Percentiles rank a stretch among this genome's conserved stretches.
phyloP scores from a whole-genome alignment of 2,888 invertebrate genomes.

The Apoda limacodes region DNA sequence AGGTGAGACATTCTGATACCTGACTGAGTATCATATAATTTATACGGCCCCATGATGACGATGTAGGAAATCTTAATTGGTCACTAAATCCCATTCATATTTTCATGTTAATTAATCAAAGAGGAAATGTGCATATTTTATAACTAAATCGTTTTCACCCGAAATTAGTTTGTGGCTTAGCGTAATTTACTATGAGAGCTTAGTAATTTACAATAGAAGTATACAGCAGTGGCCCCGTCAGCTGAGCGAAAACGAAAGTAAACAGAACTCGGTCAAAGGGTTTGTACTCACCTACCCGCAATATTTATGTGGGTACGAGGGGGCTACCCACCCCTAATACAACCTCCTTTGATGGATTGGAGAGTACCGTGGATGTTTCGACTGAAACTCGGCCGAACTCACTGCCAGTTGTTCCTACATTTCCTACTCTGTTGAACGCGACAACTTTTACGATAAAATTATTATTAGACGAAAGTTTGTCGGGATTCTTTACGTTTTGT shows the following conservation, averaged over 20 bases:
- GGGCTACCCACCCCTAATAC: conserved; percentile 53
- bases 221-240: conserved; percentile 58
- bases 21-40: no score
- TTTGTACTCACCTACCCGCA: conserved; percentile 70
- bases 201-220: conserved; percentile 64
- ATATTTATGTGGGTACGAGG: conserved; percentile 68
- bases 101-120: no score
- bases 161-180: no score
- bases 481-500: conserved; percentile 57
- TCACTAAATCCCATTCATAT: no score
- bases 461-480: conserved; percentile 61
- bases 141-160: no score
- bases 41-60: no score
- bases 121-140: no score
- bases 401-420: conserved; percentile 53
- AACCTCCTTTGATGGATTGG: conserved; percentile 70
- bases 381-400: conserved; percentile 56
- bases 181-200: conserved; percentile 47
- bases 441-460: conserved; percentile 55
- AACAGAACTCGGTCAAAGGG: conserved; percentile 72
- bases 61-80: no score
- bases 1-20: no score
- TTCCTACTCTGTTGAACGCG: conserved; percentile 44
- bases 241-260: conserved; percentile 72
- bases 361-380: conserved; percentile 62